Percentiles rank a stretch among this genome's conserved stretches.
Conservation (phyloP, 2,113 vertebrate genomes). For the Eira barbara region DNA sequence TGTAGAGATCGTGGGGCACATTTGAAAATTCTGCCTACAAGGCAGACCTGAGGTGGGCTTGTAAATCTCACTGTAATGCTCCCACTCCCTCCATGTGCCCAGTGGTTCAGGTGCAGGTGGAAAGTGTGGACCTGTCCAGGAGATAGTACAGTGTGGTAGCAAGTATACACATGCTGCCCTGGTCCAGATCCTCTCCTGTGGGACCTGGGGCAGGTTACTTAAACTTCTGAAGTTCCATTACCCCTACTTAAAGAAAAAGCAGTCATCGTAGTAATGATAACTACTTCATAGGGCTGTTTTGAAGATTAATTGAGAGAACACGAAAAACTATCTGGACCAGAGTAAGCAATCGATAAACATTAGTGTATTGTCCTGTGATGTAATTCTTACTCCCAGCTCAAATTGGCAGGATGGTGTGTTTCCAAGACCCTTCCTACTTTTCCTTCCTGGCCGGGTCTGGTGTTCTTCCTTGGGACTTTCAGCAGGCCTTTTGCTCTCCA, state of each 20-base stretch:
- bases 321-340: neutral
- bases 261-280: neutral
- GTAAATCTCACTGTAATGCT: neutral
- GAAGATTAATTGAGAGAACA: neutral
- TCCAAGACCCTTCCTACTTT: neutral
- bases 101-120: neutral
- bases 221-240: neutral
- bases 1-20: neutral
- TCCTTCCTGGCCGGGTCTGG: neutral
- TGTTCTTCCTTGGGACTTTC: neutral
- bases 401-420: neutral
- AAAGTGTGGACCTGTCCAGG: neutral
- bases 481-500: neutral
- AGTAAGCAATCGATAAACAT: neutral
- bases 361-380: neutral
- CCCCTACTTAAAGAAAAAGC: neutral
- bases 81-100: rapidly evolving
- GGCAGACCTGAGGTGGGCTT: neutral
- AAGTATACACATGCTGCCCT: neutral
- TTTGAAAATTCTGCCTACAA: neutral
- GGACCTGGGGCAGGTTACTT: neutral
- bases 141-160: neutral
- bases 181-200: neutral
- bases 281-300: neutral
- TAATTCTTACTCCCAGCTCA: neutral